These are phyloP conservation scores for Spilosoma lubricipeda DNA, from an alignment of 2,888 invertebrate species.

Conservation along the genomic window DNA sequence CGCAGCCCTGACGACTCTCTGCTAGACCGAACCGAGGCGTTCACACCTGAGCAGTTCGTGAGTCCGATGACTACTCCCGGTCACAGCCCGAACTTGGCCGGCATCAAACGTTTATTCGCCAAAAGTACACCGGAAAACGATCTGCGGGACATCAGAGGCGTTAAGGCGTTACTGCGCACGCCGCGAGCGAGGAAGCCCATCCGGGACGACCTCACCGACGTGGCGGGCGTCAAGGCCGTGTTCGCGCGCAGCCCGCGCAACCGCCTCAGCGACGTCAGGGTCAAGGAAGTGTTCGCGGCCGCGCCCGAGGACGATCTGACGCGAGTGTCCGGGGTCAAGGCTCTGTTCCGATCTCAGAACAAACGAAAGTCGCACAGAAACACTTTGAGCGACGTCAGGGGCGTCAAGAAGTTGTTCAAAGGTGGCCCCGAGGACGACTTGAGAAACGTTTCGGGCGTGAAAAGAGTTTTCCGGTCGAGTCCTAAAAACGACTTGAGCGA, in stretches of 20 bases:
- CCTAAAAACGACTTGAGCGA: constrained; percentile 70
- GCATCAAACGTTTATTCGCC: constrained; percentile 64
- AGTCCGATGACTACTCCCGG: constrained; percentile 69
- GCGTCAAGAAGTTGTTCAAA: constrained; percentile 69
- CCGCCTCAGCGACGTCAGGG: constrained; percentile 58
- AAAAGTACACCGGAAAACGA: constrained; percentile 66
- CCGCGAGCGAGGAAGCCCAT: constrained; percentile 64
- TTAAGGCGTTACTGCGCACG: constrained; percentile 59
- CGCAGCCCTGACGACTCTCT: constrained; percentile 57
- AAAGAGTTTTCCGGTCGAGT: constrained; percentile 56
- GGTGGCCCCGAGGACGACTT: constrained; percentile 69
- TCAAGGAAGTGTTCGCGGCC: constrained; percentile 68
- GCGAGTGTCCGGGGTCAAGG: constrained; percentile 63
- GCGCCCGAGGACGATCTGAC: constrained; percentile 58
- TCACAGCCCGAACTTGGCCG: constrained; percentile 61
- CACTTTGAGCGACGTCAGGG: constrained; percentile 71
- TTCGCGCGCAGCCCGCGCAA: constrained; percentile 71
- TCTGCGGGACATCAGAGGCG: constrained; percentile 62
- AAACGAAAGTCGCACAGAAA: constrained; percentile 65
- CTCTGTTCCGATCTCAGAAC: constrained; percentile 49
- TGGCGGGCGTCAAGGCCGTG: constrained; percentile 73
- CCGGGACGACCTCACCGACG: constrained; percentile 73
- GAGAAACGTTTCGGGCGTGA: constrained; percentile 73
- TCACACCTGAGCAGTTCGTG: constrained; percentile 71
- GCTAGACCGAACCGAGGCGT: constrained; percentile 54